Conservation (phyloP, 2,888 invertebrate species). For the Yponomeuta evonymella region DNA sequence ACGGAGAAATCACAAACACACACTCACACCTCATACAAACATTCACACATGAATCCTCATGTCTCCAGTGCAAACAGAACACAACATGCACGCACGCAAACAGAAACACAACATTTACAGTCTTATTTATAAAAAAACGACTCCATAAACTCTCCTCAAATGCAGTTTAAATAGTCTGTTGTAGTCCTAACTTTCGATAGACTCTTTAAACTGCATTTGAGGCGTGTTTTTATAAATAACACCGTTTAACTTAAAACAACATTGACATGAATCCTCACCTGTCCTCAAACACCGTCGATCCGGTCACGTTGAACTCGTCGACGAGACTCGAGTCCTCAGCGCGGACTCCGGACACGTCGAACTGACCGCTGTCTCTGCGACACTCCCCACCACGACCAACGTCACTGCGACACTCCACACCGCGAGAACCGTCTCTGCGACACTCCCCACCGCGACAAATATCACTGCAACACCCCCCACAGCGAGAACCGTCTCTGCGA, state of each 20-base stretch:
- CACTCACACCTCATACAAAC: too few species aligned
- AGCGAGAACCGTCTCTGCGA: neutral
- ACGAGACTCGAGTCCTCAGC: conserved; percentile 42
- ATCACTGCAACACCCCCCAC: conserved; percentile 19
- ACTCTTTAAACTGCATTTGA: too few species aligned
- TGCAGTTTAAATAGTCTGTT: too few species aligned
- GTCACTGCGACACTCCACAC: conserved; percentile 19
- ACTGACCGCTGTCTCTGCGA: neutral
- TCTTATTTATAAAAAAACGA: too few species aligned
- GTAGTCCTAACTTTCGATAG: too few species aligned
- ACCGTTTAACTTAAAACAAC: neutral
- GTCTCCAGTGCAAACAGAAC: too few species aligned
- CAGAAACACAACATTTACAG: too few species aligned
- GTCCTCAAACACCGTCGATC: conserved; percentile 55
- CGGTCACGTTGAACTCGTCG: conserved; percentile 52
- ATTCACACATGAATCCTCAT: too few species aligned
- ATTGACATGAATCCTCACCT: conserved; percentile 39
- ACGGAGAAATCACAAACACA: too few species aligned
- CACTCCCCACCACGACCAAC: neutral
- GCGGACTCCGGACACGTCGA: conserved; percentile 25
- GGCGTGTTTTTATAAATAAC: neutral
- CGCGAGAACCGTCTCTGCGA: neutral
- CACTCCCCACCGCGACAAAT: neutral
- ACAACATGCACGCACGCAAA: too few species aligned
- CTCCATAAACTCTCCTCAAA: too few species aligned